phyloP scores from a whole-genome alignment of 1,140 invertebrate species.

The Rhizoglyphus robini region DNA sequence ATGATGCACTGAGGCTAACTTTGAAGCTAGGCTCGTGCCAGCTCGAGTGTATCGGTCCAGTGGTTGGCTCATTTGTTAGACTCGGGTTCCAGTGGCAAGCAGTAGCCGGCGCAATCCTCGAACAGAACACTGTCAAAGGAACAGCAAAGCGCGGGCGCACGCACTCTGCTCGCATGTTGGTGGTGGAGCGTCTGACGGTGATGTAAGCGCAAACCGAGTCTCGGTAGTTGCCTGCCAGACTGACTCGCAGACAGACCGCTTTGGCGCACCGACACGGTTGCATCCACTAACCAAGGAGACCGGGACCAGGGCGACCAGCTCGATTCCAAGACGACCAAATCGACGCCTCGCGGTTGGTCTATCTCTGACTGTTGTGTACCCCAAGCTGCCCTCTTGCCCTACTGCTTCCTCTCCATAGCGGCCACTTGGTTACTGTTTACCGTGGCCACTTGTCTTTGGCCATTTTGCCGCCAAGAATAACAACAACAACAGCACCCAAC shows the following conservation, averaged over 20 bases:
- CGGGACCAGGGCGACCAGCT: slow-evolving; percentile 7
- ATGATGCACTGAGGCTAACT: no score
- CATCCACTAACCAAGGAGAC: slow-evolving; percentile 1
- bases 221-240: slow-evolving; percentile 12
- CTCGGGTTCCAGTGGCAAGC: no score
- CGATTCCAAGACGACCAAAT: not conserved
- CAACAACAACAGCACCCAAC: not conserved
- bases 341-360: not conserved
- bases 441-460: slow-evolving; percentile 6
- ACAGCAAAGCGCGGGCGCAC: not conserved
- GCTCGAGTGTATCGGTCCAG: no score
- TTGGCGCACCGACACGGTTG: not conserved
- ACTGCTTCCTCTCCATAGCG: not conserved
- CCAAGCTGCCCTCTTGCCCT: not conserved
- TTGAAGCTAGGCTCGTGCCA: no score
- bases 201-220: slow-evolving; percentile 3
- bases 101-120: no score
- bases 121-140: no score
- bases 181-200: not conserved
- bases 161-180: not conserved
- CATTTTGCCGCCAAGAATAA: not conserved
- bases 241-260: not conserved
- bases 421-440: not conserved
- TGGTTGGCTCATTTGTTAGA: no score
- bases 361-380: not conserved